Conservation (phyloP, 2,888 invertebrate species). For the Mesorhabditis sp. region DNA sequence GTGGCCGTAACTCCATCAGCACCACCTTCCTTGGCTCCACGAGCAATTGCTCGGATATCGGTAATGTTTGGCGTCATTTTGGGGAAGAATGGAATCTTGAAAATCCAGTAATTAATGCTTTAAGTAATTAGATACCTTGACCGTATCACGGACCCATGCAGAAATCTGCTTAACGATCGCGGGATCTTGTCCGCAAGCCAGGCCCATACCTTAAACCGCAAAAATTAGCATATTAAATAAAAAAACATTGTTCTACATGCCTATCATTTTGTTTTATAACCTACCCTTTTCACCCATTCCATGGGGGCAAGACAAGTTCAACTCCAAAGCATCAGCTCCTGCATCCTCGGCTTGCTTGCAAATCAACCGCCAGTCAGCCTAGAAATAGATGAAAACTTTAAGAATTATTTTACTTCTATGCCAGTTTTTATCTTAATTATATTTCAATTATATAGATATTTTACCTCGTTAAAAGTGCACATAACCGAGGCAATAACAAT, state of each 20-base stretch:
- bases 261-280: background rate
- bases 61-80: constrained; percentile 97
- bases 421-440: background rate
- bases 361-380: constrained; percentile 82
- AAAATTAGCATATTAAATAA: background rate
- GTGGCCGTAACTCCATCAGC: constrained; percentile 94
- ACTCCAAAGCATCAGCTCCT: constrained; percentile 88
- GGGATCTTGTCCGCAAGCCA: constrained; percentile 94
- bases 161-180: constrained; percentile 82
- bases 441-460: background rate
- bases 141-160: constrained; percentile 72
- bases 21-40: constrained; percentile 80
- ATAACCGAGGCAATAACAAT: constrained; percentile 56
- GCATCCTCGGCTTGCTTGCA: constrained; percentile 72
- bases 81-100: constrained; percentile 90
- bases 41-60: constrained; percentile 81
- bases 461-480: constrained; percentile 47
- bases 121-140: constrained; percentile 56
- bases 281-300: constrained; percentile 71
- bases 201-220: constrained; percentile 79
- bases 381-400: constrained; percentile 60
- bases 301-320: constrained; percentile 95
- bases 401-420: background rate
- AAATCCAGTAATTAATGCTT: constrained; percentile 60
- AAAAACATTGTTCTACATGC: background rate